Evolutionary conservation across 2,888 invertebrate species (phyloP).

Genomic region (Drosophila diplacantha): DNA sequence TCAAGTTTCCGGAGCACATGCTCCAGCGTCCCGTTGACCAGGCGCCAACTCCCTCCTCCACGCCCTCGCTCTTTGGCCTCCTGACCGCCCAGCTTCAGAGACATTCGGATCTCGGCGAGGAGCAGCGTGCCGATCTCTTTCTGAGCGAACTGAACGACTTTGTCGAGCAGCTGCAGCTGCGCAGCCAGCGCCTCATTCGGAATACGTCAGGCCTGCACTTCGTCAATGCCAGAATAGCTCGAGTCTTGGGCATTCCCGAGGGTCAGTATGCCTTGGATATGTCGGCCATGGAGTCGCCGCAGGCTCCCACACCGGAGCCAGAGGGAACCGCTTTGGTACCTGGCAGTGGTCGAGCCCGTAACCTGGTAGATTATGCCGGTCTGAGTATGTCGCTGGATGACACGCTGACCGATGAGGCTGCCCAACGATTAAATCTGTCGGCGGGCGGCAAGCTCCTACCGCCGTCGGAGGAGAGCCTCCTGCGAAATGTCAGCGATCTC

Average conservation of each 20-base stretch:
- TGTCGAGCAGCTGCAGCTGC: constrained; percentile 74
- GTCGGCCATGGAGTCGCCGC: constrained; percentile 72
- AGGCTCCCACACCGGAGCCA: constrained; percentile 63
- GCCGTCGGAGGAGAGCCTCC: constrained; percentile 76
- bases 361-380: constrained; percentile 74
- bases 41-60: background rate
- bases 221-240: constrained; percentile 72
- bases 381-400: constrained; percentile 76
- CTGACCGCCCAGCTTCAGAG: constrained; percentile 73
- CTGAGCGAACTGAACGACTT: constrained; percentile 75
- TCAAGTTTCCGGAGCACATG: constrained; percentile 75
- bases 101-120: constrained; percentile 67
- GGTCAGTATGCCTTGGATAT: constrained; percentile 76
- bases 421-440: constrained; percentile 75
- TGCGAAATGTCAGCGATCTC: constrained; percentile 76
- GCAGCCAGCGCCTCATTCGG: constrained; percentile 74
- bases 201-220: constrained; percentile 76
- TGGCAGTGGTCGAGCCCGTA: constrained; percentile 47
- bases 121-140: constrained; percentile 75
- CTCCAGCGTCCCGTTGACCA: constrained; percentile 22
- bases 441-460: constrained; percentile 75
- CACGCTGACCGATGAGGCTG: constrained; percentile 76
- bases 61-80: constrained; percentile 69
- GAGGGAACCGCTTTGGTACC: constrained; percentile 44
- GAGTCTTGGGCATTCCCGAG: constrained; percentile 76